Base-by-base conservation (phyloP, 2,113 vertebrate species). In the Columba janthina region DNA sequence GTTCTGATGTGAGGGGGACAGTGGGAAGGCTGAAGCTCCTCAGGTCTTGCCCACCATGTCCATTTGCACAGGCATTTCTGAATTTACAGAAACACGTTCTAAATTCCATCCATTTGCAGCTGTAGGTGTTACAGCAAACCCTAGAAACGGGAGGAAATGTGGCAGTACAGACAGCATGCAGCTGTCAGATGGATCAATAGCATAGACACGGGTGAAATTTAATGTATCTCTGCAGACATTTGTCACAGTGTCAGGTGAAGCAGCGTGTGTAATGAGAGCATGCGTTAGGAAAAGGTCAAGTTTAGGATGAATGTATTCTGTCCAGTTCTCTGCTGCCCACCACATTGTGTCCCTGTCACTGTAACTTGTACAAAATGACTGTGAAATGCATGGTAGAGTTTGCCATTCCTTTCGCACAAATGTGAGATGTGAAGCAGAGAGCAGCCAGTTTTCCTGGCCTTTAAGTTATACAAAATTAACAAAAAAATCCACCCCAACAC, bases 301-400 rank as follows among this genome's bases (percentile, higher is more conserved):
- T 56, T 73, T 61, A 71, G 36, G 28, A 11, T 40, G 10, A 48
- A 36, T 38, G 17, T 60, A 7, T 66, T 60, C 26, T 73, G 64
- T 48, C 71, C 60, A 18, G 58, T 74, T 94, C 90, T 91, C 85
- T 94, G 85, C 85, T 92, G 90, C 72, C 78, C 79, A 91, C 72
- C 72, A 84, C 79, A 25, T 24, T 22, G 19, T 64, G 57, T 65
- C 83, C 46, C 2, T 1, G 15, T 44, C 69, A 24, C 83, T 88
- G 76, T 51, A 48, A n/a, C 4, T 9, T 21, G 44, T 36, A 51
- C 60, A 38, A 75, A 84, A 38, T 18, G 6, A 40, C 61, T 62
- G 10, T 32, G 44, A 90, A 71, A 67, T 1, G 5, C 69, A 8
- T 10, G n/a, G 81, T 7, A 16, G 58, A 9, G 28, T 92, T 69